Evolutionary conservation across 2,797 vertebrate genomes (phyloP).

Genomic region (Pseudomugil tenellus): DNA sequence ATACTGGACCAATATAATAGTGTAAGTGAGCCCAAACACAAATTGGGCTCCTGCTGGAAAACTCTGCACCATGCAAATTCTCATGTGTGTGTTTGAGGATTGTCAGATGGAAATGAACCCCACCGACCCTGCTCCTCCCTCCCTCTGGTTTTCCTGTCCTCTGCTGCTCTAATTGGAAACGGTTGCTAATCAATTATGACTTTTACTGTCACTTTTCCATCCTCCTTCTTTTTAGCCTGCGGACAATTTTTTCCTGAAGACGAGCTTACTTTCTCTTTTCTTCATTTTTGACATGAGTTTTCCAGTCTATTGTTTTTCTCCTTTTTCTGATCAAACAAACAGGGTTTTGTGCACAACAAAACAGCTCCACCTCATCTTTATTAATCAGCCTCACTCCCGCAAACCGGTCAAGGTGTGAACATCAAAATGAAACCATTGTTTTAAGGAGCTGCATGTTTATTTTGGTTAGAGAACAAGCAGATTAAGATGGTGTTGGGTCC

Average conservation of each 20-base stretch:
- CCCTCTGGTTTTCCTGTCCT: slow-evolving; percentile 70
- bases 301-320: slow-evolving; percentile 68
- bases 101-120: slow-evolving; percentile 73
- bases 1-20: slow-evolving; percentile 77
- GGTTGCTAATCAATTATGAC: slow-evolving; percentile 81
- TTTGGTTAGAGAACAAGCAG: slow-evolving; percentile 54
- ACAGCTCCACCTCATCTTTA: slow-evolving; percentile 51
- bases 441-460: slow-evolving; percentile 15
- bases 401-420: slow-evolving; percentile 41
- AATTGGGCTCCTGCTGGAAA: slow-evolving; percentile 80
- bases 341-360: slow-evolving; percentile 78
- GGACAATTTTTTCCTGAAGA: slow-evolving; percentile 2
- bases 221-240: slow-evolving; percentile 32
- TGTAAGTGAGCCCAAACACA: slow-evolving; percentile 83
- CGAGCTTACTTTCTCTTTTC: slow-evolving; percentile 42
- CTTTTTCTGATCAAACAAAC: slow-evolving; percentile 70
- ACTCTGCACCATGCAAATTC: slow-evolving; percentile 65
- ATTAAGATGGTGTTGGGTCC: slow-evolving; percentile 60
- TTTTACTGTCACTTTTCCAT: slow-evolving; percentile 69
- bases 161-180: slow-evolving; percentile 77
- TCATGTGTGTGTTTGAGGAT: slow-evolving; percentile 59
- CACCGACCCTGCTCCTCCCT: slow-evolving; percentile 64
- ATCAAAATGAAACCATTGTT: slow-evolving; percentile 31
- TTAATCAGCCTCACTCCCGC: slow-evolving; percentile 23
- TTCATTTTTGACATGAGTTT: slow-evolving; percentile 67